phyloP scores from a whole-genome alignment of 2,113 vertebrate genomes.

The Rhombomys opimus region DNA sequence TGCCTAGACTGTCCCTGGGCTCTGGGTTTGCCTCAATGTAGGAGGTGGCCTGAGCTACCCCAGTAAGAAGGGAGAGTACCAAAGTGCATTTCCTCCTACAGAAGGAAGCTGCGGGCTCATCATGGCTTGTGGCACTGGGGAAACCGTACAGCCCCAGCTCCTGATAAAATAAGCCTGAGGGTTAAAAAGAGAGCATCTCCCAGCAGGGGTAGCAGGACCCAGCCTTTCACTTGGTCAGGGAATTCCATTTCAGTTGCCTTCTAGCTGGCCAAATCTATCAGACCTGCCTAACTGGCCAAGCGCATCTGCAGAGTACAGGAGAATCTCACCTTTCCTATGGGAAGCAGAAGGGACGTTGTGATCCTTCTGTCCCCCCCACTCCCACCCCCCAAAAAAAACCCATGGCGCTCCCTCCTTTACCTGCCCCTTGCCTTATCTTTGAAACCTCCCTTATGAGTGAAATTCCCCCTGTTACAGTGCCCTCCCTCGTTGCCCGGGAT shows the following conservation, averaged over 20 bases:
- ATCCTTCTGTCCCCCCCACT: too few relatives aligned
- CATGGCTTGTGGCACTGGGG: background rate
- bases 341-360: background rate
- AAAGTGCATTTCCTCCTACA: background rate
- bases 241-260: conserved; percentile 9
- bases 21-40: background rate
- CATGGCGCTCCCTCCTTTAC: background rate
- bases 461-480: background rate
- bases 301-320: background rate
- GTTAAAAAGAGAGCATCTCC: conserved; percentile 13
- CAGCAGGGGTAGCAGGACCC: conserved; percentile 35
- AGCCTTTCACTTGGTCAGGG: conserved; percentile 13
- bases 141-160: background rate
- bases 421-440: background rate
- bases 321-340: background rate
- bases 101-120: conserved; percentile 9
- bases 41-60: background rate
- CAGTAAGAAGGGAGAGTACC: background rate
- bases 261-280: background rate
- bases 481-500: fast-evolving
- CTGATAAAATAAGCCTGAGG: background rate
- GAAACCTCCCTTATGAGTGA: background rate
- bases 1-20: background rate
- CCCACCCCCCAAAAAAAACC: background rate
- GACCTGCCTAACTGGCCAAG: conserved; percentile 11